Base-by-base conservation (phyloP, 92 coral and sea anemone genomes). In the Siderastrea radians region DNA sequence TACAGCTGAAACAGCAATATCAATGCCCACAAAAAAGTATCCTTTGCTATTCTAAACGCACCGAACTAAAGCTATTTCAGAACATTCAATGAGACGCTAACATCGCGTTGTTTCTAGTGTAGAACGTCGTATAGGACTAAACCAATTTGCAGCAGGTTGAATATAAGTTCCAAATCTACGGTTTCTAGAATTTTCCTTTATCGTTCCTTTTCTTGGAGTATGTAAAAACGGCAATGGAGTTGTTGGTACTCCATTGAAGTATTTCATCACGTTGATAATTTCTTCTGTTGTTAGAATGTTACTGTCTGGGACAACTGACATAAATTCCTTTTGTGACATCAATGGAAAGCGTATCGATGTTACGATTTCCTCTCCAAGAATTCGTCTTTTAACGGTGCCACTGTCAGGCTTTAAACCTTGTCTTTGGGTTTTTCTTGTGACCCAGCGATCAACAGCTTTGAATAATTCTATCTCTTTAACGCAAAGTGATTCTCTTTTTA, bases 391-490 rank as follows among this genome's bases (percentile, higher is more conserved):
- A 12, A 5, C 10, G 15, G 49, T 52, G 19, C 53, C 50, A 26
- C 19, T n/a, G 38, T 53, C 13, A 4, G 7, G 64, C 1, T 26
- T 46, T 19, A 74, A 49, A 38, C 87, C 87, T 64, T 63, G 80
- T 44, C 72, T 62, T 19, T 72, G 80, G 80, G 62, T 60, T 48
- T 84, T 63, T 26, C 46, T 49, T 13, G 87, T 13, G 5, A 38
- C 87, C 87, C 87, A 84, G 47, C 80, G 87, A n/a, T 73, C 87
- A 63, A 84, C 81, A 51, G 80, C 87, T 63, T 84, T 84, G 73
- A 84, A 84, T 43, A 84, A 63, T 53, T 84, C 80, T 0, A 74
- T 9, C 12, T 84, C 87, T 43, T 13, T 84, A 3, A 84, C 46
- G 72, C 68, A 72, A 5, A 84, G 64, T n/a, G 80, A 75, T 50